A percentile compares a stretch with the other conserved stretches of the same genome.
Evolutionary conservation across 2,888 invertebrate species (phyloP).

Genomic region (Drosophila nr. perissopoda): DNA sequence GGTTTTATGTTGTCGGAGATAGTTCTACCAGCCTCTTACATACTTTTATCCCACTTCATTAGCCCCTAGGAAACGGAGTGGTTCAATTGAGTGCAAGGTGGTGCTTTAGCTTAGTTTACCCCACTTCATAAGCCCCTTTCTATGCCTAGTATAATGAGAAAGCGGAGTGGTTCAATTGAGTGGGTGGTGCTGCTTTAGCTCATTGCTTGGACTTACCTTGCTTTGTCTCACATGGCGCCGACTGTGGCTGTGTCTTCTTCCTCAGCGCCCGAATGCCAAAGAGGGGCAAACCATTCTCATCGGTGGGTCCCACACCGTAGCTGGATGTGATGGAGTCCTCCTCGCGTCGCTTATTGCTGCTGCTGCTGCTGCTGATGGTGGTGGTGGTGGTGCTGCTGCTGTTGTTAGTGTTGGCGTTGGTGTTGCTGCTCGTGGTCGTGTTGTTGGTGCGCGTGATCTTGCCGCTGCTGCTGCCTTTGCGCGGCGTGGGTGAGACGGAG

Average conservation of each 20-base stretch:
- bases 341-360: constrained; percentile 67
- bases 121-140: background rate
- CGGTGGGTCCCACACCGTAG: constrained; percentile 93
- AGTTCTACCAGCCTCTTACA: too few species aligned
- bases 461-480: constrained; percentile 60
- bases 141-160: background rate
- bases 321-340: constrained; percentile 91
- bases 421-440: constrained; percentile 83
- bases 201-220: constrained; percentile 86
- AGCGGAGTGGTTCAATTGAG: background rate
- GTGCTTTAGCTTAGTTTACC: background rate
- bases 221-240: constrained; percentile 87
- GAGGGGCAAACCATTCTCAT: constrained; percentile 91
- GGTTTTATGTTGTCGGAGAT: too few species aligned
- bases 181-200: background rate
- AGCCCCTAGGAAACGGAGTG: too few species aligned
- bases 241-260: constrained; percentile 82
- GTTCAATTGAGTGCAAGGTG: too few species aligned
- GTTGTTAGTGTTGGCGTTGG: constrained; percentile 40
- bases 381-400: constrained; percentile 76
- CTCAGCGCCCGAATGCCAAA: constrained; percentile 92
- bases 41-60: too few species aligned
- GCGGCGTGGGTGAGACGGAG: constrained; percentile 35
- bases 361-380: constrained; percentile 46
- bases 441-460: constrained; percentile 70